Conservation (phyloP, 2,113 vertebrate species). For the Cyphomyrus discorhynchus region DNA sequence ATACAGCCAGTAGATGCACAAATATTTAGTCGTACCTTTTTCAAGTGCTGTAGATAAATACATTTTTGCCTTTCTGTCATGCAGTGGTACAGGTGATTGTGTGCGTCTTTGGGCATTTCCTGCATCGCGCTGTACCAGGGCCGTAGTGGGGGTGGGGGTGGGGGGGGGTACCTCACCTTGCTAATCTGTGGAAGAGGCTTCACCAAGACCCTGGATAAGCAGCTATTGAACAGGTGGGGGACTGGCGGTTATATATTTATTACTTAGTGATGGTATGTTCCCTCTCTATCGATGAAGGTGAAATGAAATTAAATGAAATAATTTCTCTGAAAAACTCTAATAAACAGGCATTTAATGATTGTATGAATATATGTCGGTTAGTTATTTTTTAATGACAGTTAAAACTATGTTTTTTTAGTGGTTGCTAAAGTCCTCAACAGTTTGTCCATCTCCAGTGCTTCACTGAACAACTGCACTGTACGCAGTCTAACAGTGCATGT, state of each 20-base stretch:
- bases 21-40: not conserved
- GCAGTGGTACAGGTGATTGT: not conserved
- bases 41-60: not conserved
- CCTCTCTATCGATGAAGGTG: too few relatives aligned
- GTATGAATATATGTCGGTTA: not conserved
- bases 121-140: not conserved
- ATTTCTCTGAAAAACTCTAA: not conserved
- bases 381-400: not conserved
- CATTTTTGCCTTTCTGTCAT: not conserved
- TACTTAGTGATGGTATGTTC: too few relatives aligned
- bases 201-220: not conserved
- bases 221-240: not conserved
- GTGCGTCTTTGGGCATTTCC: not conserved
- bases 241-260: not conserved
- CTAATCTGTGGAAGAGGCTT: not conserved
- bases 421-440: not conserved
- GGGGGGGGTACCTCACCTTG: not conserved
- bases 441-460: not conserved
- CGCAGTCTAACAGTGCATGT: not conserved
- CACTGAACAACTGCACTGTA: not conserved
- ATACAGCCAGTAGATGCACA: not conserved
- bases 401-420: not conserved
- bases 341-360: not conserved
- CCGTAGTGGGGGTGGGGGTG: not conserved
- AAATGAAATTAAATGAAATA: too few relatives aligned